phyloP scores from a whole-genome alignment of 1,140 invertebrate species.

The Trichonephila clavata region DNA sequence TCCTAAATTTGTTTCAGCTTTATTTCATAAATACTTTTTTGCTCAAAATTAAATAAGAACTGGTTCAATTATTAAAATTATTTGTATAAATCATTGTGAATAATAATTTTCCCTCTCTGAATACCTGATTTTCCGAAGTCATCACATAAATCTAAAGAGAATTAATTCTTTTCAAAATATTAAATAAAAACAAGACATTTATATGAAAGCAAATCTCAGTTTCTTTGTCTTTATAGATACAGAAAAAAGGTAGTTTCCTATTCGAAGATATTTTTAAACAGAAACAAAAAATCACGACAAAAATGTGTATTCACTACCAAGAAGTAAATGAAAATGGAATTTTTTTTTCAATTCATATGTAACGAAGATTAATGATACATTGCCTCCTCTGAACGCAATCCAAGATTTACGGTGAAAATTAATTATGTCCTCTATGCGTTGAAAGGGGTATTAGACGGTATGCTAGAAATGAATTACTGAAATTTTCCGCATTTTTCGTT shows the following conservation, averaged over 20 bases:
- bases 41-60: too few relatives aligned
- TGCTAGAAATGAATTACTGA: slow-evolving; percentile 9
- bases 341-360: neutral
- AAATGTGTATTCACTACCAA: neutral
- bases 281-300: neutral
- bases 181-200: too few relatives aligned
- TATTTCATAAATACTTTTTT: too few relatives aligned
- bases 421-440: neutral
- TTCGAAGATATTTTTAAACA: neutral
- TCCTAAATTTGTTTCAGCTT: too few relatives aligned
- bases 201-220: too few relatives aligned
- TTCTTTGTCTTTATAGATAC: too few relatives aligned
- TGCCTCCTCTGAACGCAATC: slow-evolving; percentile 1
- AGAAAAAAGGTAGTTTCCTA: neutral
- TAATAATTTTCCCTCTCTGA: too few relatives aligned
- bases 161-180: too few relatives aligned
- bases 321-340: neutral
- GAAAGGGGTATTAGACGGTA: slow-evolving; percentile 7
- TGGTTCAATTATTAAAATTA: too few relatives aligned
- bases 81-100: too few relatives aligned
- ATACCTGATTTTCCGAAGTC: too few relatives aligned
- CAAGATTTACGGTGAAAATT: slow-evolving; percentile 31
- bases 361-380: slow-evolving; percentile 32
- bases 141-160: too few relatives aligned
- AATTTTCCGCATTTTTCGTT: neutral